Conservation (phyloP, 2,113 vertebrate genomes). For the Nettapus auritus region DNA sequence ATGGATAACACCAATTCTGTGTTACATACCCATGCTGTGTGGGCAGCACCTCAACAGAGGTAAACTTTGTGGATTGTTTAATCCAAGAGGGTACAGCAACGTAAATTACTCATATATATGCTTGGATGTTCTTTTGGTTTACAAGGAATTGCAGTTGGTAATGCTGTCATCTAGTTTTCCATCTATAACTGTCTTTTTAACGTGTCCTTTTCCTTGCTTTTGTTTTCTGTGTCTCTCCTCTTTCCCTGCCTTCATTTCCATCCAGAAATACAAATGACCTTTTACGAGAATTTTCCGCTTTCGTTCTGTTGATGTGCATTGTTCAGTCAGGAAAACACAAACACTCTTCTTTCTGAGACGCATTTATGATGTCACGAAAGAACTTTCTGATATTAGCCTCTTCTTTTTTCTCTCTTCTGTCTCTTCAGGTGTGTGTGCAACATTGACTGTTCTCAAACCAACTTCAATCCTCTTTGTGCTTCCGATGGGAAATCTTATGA, state of each 20-base stretch:
- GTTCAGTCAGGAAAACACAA: not conserved
- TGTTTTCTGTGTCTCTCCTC: not conserved
- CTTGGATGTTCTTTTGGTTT: not conserved
- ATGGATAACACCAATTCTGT: not conserved
- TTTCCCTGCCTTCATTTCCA: conserved; percentile 17
- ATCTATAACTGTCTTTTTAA: not conserved
- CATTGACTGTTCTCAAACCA: conserved; percentile 99
- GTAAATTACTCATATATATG: not conserved
- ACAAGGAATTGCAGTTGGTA: not conserved
- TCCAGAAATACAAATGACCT: conserved; percentile 4
- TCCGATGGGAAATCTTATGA: conserved; percentile 98
- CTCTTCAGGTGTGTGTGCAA: conserved; percentile 96
- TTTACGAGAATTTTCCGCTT: not conserved
- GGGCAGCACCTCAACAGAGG: not conserved
- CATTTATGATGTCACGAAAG: conserved; percentile 11
- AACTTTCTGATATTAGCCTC: conserved; percentile 3
- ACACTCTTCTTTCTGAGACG: conserved; percentile 5
- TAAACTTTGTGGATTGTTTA: not conserved
- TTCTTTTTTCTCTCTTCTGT: conserved; percentile 31
- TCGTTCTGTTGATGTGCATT: conserved; percentile 34
- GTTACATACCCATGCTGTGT: not conserved
- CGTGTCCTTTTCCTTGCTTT: conserved; percentile 9
- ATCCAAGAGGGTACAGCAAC: not conserved
- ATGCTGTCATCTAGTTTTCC: not conserved
- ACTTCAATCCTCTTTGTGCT: conserved; percentile 99